Conservation (phyloP, 1,140 invertebrate species). For the Drosophila dunni region DNA sequence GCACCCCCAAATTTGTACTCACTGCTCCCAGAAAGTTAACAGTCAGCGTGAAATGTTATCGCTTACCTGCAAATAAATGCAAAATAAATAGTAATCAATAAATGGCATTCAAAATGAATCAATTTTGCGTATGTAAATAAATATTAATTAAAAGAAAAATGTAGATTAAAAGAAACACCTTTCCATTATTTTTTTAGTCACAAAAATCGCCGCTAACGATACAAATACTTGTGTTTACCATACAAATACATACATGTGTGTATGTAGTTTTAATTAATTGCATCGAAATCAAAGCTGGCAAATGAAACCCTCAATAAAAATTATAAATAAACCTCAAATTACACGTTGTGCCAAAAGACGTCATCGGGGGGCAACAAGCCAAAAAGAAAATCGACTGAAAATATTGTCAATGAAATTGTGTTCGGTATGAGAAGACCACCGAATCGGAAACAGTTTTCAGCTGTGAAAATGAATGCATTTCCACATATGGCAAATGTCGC, state of each 20-base stretch:
- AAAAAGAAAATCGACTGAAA: slow-evolving; percentile 15
- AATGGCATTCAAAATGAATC: slow-evolving; percentile 51
- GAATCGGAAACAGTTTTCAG: slow-evolving; percentile 16
- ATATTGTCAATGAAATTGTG: slow-evolving; percentile 59
- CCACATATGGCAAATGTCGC: slow-evolving; percentile 33
- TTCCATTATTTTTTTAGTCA: slow-evolving; percentile 13
- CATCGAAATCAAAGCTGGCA: slow-evolving; percentile 19
- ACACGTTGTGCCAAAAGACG: slow-evolving; percentile 36
- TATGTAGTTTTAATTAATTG: slow-evolving; percentile 49
- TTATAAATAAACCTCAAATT: slow-evolving; percentile 45
- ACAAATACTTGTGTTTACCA: not conserved
- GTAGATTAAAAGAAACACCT: slow-evolving; percentile 19
- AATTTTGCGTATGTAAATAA: slow-evolving; percentile 54
- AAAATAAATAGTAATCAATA: slow-evolving; percentile 67
- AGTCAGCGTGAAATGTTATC: slow-evolving; percentile 42
- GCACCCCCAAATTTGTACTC: slow-evolving; percentile 33
- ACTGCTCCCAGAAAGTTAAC: slow-evolving; percentile 22
- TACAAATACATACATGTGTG: not conserved
- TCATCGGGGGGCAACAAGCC: slow-evolving; percentile 16
- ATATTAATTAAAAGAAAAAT: slow-evolving; percentile 39
- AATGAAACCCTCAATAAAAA: slow-evolving; percentile 18
- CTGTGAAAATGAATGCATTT: slow-evolving; percentile 47
- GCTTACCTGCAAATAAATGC: slow-evolving; percentile 72
- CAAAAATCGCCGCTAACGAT: slow-evolving; percentile 19
- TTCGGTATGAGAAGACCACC: too few species aligned